These are phyloP conservation scores for Ctenomys sociabilis DNA, from an alignment of 2,113 vertebrate species.

Conservation along the genomic window DNA sequence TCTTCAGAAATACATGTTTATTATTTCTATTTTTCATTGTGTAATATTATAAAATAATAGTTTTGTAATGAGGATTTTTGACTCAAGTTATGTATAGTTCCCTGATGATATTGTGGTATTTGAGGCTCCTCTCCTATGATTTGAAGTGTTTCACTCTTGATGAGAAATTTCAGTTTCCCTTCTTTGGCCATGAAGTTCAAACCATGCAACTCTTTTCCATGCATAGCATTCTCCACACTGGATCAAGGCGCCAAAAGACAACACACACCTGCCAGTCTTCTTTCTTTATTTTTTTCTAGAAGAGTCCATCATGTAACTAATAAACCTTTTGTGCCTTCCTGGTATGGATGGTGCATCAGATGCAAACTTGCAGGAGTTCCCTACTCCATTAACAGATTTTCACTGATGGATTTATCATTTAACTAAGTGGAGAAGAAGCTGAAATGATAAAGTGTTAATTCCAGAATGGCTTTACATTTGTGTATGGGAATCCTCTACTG, in stretches of 20 bases:
- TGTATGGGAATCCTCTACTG: not conserved
- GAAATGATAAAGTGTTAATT: not conserved
- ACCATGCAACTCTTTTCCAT: not conserved
- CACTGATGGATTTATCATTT: not conserved
- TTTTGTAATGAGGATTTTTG: not conserved
- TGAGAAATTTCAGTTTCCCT: not conserved
- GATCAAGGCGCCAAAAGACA: fast-evolving
- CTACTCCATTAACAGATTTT: fast-evolving
- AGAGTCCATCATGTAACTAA: not conserved
- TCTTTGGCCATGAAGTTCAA: not conserved
- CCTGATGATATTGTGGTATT: not conserved
- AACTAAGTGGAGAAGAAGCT: not conserved
- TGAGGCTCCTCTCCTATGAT: not conserved
- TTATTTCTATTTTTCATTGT: not conserved
- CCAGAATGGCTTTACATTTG: not conserved
- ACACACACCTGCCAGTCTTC: not conserved
- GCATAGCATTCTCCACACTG: not conserved
- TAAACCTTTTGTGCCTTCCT: not conserved
- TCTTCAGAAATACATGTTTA: not conserved
- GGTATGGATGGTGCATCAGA: fast-evolving
- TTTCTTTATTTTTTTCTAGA: not conserved
- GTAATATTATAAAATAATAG: not conserved
- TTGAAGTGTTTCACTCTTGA: not conserved
- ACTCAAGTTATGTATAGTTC: not conserved
- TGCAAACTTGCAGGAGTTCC: not conserved